Evolutionary conservation across 64 coral and sea anemone species (phyloP).

Genomic region (Pocillopora damicornis): DNA sequence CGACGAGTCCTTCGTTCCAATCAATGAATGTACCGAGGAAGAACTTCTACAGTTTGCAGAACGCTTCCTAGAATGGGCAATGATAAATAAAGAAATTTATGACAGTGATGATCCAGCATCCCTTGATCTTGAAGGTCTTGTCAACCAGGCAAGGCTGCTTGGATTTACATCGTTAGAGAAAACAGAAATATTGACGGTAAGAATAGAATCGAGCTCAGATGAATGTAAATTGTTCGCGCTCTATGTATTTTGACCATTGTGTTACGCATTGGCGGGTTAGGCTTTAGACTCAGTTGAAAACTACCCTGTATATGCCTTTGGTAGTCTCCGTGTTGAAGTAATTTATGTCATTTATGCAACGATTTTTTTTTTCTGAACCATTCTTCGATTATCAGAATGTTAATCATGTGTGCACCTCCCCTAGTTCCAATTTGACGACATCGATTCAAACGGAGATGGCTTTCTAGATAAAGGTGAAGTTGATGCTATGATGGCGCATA

Average conservation of each 20-base stretch:
- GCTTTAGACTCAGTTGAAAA: too few relatives aligned
- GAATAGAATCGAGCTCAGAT: too few relatives aligned
- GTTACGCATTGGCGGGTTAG: too few relatives aligned
- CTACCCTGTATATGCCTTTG: too few relatives aligned
- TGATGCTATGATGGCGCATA: conserved; percentile 1
- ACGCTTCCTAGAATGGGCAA: conserved; percentile 50
- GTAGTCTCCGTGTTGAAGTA: not conserved
- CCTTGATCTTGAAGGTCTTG: conserved; percentile 1
- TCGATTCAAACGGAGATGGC: conserved; percentile 31
- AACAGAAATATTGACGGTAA: conserved; percentile 36
- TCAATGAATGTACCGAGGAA: conserved; percentile 5
- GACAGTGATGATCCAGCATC: conserved; percentile 47
- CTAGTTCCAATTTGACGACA: conserved; percentile 48
- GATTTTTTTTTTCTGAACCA: not conserved
- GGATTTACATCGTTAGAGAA: conserved; percentile 25
- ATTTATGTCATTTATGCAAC: not conserved
- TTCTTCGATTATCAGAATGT: not conserved
- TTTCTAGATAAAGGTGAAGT: conserved; percentile 48
- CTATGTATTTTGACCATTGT: too few relatives aligned
- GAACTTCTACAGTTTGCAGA: conserved; percentile 67
- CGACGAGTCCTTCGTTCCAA: conserved; percentile 26
- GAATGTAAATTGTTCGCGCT: too few relatives aligned
- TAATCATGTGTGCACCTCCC: not conserved
- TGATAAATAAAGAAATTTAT: conserved; percentile 39
- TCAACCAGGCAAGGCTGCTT: conserved; percentile 4